These are phyloP conservation scores for Poeciliopsis paucimaculata DNA, from an alignment of 2,797 vertebrate species.

Conservation along the genomic window DNA sequence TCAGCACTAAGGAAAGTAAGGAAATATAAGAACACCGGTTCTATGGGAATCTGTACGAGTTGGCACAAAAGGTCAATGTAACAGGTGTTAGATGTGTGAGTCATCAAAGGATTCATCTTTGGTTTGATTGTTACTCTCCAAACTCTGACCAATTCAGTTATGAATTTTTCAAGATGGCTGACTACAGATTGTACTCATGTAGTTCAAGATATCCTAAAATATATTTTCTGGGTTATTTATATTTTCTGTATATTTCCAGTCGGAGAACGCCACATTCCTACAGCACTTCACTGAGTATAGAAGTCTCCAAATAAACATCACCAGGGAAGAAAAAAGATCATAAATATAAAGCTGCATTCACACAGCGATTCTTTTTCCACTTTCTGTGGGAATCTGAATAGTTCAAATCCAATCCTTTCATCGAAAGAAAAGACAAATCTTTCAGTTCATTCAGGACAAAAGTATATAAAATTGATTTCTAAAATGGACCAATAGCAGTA, in stretches of 20 bases:
- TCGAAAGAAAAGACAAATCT: too few relatives aligned
- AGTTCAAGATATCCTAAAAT: neutral
- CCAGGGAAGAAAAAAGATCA: neutral
- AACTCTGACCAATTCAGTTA: neutral
- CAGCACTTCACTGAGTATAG: neutral
- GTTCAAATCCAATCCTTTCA: too few relatives aligned
- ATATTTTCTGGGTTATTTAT: neutral
- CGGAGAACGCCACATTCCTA: neutral
- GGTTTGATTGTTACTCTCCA: constrained; percentile 12
- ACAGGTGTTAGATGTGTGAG: neutral
- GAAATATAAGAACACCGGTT: neutral
- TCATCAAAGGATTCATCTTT: constrained; percentile 2
- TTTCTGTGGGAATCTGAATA: too few relatives aligned
- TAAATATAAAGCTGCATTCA: neutral
- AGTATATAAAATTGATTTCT: neutral
- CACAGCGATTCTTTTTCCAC: too few relatives aligned
- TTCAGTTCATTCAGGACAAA: neutral
- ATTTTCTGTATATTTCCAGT: neutral
- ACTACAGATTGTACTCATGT: neutral
- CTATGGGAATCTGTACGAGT: neutral
- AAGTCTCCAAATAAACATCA: neutral
- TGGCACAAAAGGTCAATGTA: neutral
- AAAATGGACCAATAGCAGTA: neutral
- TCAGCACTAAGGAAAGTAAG: neutral
- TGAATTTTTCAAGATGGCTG: constrained; percentile 5